Conservation (phyloP, 1,140 invertebrate genomes). For the Uloborus diversus region DNA sequence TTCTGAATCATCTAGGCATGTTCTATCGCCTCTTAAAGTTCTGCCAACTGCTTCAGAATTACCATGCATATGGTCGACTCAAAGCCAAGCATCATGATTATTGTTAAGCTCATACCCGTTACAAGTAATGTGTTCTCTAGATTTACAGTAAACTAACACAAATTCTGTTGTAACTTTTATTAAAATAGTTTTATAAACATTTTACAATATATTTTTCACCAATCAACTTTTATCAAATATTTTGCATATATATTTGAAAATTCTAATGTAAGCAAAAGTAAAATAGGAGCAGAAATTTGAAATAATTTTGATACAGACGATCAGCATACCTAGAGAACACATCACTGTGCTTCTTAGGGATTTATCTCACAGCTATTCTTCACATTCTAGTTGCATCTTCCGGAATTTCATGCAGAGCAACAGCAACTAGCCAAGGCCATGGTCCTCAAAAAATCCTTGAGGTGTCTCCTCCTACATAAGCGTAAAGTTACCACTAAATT, state of each 20-base stretch:
- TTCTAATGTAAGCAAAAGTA: neutral
- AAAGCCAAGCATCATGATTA: too few species aligned
- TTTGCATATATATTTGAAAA: neutral
- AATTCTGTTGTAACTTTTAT: slow-evolving; percentile 31
- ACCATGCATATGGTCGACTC: too few species aligned
- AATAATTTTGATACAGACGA: slow-evolving; percentile 21
- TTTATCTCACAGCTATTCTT: slow-evolving; percentile 15
- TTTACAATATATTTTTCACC: slow-evolving; percentile 6
- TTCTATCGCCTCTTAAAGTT: too few species aligned
- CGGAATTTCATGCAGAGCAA: neutral
- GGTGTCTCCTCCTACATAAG: slow-evolving; percentile 93
- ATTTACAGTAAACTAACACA: slow-evolving; percentile 20
- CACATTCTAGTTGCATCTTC: slow-evolving; percentile 19
- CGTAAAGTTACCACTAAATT: slow-evolving; percentile 29
- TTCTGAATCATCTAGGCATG: too few species aligned
- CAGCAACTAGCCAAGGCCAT: slow-evolving; percentile 85
- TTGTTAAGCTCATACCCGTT: neutral
- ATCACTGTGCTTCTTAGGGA: slow-evolving; percentile 15
- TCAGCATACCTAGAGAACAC: slow-evolving; percentile 44
- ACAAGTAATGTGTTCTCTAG: slow-evolving; percentile 46
- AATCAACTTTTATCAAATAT: neutral
- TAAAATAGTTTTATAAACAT: slow-evolving; percentile 26
- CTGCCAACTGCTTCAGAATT: too few species aligned
- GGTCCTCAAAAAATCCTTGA: slow-evolving; percentile 98
- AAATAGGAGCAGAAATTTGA: slow-evolving; percentile 8